Evolutionary conservation across 2,888 invertebrate genomes (phyloP).

Genomic region (Cabera pusaria): DNA sequence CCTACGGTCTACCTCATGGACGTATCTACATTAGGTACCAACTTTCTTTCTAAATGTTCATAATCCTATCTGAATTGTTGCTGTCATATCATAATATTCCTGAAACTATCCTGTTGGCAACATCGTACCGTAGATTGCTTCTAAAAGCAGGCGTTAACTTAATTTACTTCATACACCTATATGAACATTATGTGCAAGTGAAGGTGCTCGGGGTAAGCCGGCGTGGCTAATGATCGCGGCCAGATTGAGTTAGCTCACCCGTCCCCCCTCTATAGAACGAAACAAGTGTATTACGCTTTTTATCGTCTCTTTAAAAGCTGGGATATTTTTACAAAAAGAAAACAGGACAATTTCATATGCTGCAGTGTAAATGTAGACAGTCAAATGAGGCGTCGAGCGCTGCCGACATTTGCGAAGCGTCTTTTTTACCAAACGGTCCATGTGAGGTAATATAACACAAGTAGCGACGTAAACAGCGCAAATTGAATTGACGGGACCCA

Average conservation of each 20-base stretch:
- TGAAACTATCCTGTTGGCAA: too few species aligned
- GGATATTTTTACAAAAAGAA: conserved; percentile 3
- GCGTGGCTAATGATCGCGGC: conserved; percentile 34
- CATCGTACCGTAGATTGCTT: too few species aligned
- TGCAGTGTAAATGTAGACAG: conserved; percentile 10
- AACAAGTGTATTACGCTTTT: conserved; percentile 4
- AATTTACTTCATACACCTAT: conserved; percentile 19
- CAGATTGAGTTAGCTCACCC: conserved; percentile 21
- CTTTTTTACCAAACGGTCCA: conserved; percentile 15
- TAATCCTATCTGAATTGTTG: too few species aligned
- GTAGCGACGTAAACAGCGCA: conserved; percentile 17
- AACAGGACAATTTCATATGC: too few species aligned
- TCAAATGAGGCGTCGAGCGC: conserved; percentile 6
- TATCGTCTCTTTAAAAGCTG: conserved; percentile 1
- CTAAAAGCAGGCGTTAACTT: conserved; percentile 21
- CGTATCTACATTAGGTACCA: too few species aligned
- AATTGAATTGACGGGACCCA: conserved; percentile 22
- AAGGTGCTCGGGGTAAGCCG: conserved; percentile 30
- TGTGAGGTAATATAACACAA: conserved; percentile 11
- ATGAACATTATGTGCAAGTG: conserved; percentile 21
- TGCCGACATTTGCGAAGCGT: conserved; percentile 6
- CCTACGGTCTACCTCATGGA: too few species aligned
- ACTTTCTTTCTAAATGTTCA: too few species aligned
- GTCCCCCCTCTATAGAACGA: conserved; percentile 1
- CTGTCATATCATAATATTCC: too few species aligned